Base-by-base conservation (phyloP, 2,888 invertebrate genomes). In the Catotricha subobsoleta region DNA sequence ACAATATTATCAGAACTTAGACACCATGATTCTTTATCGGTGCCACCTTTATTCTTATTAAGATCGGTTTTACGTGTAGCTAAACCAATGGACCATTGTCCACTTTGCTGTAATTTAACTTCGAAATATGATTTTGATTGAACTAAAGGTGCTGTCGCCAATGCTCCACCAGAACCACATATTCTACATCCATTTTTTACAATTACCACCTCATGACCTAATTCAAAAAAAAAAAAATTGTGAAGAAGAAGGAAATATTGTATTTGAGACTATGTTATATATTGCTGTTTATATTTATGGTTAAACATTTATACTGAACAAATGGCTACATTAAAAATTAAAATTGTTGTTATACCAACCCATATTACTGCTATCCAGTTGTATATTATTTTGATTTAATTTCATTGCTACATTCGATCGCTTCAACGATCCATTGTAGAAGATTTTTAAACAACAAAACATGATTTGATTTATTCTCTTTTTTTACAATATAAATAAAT, bases 51-150 rank as follows among this genome's bases (percentile, higher is more conserved):
- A 20, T 86, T 76, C 57, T 75, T 72, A 57, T 90, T 86, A 34
- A 97, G 67, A 62, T 92, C 83, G 34, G 87, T 76, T 45, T 82
- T 80, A 50, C 82, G 70, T 1, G 91, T 87, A 9, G 92, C 94
- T 44, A 98, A 64, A 2, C 98, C 98, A 12, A 97, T 74, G 2
- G 90, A 91, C 97, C 97, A 98, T 27, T 80, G 74, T 53, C 95
- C 95, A 46, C 84, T 80, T 58, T 97, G 95, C 60, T 97, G 95
- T 42, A 98, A 67, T 67, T 97, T 97, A 6, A 95, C 84, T 69
- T 98, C 97, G 62, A 95, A 98, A 61, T 95, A 98, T 3, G 94
- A 84, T 66, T 98, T 98, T 54, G 92, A 91, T 64, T 98, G 94
- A 10, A 87, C 84, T 37, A 98, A 69, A 0, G 97, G 95, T 7